Conservation (phyloP, 2,888 invertebrate genomes). For the Amblyjoppa fuscipennis region DNA sequence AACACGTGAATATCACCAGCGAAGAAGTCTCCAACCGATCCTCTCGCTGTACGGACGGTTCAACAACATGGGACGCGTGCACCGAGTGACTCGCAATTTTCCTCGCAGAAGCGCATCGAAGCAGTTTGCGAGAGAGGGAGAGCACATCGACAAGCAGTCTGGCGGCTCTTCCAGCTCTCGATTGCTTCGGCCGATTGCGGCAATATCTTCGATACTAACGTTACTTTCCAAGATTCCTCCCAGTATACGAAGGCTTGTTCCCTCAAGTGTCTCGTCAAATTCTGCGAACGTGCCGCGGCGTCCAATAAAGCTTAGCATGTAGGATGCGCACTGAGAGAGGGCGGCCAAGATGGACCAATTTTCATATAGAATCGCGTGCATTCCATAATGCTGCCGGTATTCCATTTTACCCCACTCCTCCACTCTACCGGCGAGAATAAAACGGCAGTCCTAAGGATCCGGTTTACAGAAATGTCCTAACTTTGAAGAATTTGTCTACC, state of each 20-base stretch:
- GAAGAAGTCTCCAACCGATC: constrained; percentile 18
- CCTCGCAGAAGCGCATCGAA: not conserved
- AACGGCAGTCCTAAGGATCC: not conserved
- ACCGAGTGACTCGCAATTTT: constrained; percentile 21
- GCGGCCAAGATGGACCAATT: too few relatives aligned
- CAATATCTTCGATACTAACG: constrained; percentile 31
- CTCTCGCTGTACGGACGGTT: not conserved
- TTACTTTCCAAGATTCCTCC: constrained; percentile 2
- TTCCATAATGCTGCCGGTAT: too few relatives aligned
- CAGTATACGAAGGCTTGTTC: not conserved
- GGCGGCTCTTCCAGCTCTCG: constrained; percentile 19
- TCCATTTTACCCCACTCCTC: not conserved
- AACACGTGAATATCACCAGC: constrained; percentile 37
- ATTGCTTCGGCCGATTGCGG: constrained; percentile 28
- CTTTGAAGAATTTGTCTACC: constrained; percentile 1
- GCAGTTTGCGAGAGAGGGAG: too few relatives aligned
- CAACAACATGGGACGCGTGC: not conserved
- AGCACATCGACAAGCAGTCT: constrained; percentile 37
- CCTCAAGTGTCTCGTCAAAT: not conserved
- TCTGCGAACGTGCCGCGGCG: not conserved
- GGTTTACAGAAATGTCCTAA: not conserved
- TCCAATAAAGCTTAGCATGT: too few relatives aligned
- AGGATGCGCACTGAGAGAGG: too few relatives aligned
- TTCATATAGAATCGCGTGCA: too few relatives aligned
- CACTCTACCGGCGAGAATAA: not conserved